Evolutionary conservation across 2,113 vertebrate species (phyloP).

Genomic region (Cichladusa arquata): DNA sequence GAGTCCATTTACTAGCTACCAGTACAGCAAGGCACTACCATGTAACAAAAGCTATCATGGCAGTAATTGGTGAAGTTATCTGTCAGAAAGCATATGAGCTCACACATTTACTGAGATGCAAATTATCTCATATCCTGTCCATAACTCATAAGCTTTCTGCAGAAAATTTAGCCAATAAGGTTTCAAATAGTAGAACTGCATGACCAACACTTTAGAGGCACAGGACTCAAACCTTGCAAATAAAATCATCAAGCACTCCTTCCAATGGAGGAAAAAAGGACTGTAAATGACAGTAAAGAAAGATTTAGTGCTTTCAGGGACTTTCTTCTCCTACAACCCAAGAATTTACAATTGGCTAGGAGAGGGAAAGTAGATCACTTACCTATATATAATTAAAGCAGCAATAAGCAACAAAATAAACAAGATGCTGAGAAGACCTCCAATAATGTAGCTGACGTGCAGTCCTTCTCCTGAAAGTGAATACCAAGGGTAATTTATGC

Average conservation of each 20-base stretch:
- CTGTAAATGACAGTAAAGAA: background rate
- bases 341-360: background rate
- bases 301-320: background rate
- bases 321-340: background rate
- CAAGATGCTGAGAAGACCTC: constrained; percentile 89
- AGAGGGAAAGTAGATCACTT: background rate
- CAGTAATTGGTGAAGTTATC: background rate
- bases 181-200: background rate
- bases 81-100: background rate
- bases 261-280: background rate
- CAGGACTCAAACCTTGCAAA: background rate
- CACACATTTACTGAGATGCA: background rate
- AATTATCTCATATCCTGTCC: background rate
- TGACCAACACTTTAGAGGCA: background rate
- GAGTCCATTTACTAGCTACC: background rate
- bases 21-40: background rate
- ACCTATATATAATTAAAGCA: constrained; percentile 93
- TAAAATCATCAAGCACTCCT: background rate
- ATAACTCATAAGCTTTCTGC: background rate
- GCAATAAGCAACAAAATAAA: constrained; percentile 89
- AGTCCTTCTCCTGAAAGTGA: constrained; percentile 86
- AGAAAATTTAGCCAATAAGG: background rate
- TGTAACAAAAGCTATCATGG: background rate
- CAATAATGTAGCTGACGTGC: constrained; percentile 90
- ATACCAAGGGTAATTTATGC: background rate